phyloP scores from a whole-genome alignment of 2,888 invertebrate species.

The Mythimna pallens region DNA sequence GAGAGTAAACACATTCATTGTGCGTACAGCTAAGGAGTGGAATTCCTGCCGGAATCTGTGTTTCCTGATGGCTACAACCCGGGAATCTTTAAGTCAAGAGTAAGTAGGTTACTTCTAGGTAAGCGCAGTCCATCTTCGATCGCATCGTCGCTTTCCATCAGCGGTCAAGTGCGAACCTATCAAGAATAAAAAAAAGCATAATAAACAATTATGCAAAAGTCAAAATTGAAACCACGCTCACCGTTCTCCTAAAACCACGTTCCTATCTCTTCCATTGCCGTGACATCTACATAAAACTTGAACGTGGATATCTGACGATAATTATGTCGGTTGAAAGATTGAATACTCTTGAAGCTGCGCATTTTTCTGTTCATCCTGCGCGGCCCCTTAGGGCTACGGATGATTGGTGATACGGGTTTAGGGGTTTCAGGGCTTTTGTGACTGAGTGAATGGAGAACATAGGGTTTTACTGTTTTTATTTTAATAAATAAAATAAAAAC shows the following conservation, averaged over 20 bases:
- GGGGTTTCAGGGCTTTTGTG: slow-evolving; percentile 11
- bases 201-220: rapidly evolving
- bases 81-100: too few relatives aligned
- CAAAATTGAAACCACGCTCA: not conserved
- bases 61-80: too few relatives aligned
- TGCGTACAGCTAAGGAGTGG: too few relatives aligned
- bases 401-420: slow-evolving; percentile 59
- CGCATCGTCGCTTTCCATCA: too few relatives aligned
- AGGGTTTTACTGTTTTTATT: not conserved
- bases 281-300: slow-evolving; percentile 61
- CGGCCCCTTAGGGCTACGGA: slow-evolving; percentile 44
- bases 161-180: too few relatives aligned
- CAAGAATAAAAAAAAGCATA: too few relatives aligned
- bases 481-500: too few relatives aligned
- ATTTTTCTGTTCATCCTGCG: slow-evolving; percentile 67
- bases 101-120: too few relatives aligned
- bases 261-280: slow-evolving; percentile 61
- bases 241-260: slow-evolving; percentile 12
- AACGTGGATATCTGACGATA: slow-evolving; percentile 83
- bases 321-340: slow-evolving; percentile 87
- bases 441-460: slow-evolving; percentile 6
- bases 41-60: too few relatives aligned
- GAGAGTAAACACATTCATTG: too few relatives aligned
- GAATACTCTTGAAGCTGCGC: slow-evolving; percentile 80
- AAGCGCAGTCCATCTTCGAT: too few relatives aligned